Percentiles rank a stretch among this genome's conserved stretches.
These are phyloP conservation scores for Percina caprodes DNA, from an alignment of 2,113 vertebrate genomes.

Conservation along the genomic window DNA sequence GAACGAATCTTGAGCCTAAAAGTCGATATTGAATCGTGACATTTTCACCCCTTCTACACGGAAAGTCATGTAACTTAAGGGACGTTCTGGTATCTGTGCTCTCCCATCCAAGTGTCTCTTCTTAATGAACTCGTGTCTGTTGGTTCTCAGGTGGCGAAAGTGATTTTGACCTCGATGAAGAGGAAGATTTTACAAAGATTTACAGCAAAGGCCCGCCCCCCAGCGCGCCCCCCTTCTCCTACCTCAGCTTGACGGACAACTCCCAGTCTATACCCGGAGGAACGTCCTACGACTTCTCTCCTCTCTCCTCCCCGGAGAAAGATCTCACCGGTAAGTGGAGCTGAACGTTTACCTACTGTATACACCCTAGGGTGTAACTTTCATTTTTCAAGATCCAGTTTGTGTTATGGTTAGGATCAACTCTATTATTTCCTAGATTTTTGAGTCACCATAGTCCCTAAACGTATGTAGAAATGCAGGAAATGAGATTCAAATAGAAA, in stretches of 20 bases:
- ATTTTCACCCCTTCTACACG: too few species aligned
- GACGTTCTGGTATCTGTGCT: too few species aligned
- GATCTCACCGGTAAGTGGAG: constrained; percentile 51
- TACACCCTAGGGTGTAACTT: too few species aligned
- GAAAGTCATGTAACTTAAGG: too few species aligned
- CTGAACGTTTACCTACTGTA: too few species aligned
- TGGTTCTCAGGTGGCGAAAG: constrained; percentile 51
- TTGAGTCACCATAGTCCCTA: accelerated
- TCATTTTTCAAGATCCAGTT: too few species aligned
- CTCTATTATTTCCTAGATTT: accelerated
- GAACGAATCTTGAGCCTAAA: too few species aligned
- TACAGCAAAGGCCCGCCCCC: not conserved
- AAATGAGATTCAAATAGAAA: too few species aligned
- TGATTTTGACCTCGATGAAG: constrained; percentile 51
- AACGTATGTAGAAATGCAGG: accelerated
- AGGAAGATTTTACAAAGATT: constrained; percentile 8
- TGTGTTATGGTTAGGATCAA: too few species aligned
- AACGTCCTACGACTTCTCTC: constrained; percentile 55
- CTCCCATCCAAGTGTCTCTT: not conserved
- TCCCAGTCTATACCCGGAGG: constrained; percentile 30
- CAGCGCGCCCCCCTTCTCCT: constrained; percentile 37
- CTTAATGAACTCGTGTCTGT: not conserved
- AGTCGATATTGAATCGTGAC: too few species aligned
- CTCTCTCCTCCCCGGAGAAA: constrained; percentile 73
- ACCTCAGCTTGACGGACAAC: constrained; percentile 54